Evolutionary conservation across 37 sponge, comb jelly and placozoan species (phyloP), one percentile per base, ranked within the genome.

Genomic region (Hexactinellida sp.): DNA sequence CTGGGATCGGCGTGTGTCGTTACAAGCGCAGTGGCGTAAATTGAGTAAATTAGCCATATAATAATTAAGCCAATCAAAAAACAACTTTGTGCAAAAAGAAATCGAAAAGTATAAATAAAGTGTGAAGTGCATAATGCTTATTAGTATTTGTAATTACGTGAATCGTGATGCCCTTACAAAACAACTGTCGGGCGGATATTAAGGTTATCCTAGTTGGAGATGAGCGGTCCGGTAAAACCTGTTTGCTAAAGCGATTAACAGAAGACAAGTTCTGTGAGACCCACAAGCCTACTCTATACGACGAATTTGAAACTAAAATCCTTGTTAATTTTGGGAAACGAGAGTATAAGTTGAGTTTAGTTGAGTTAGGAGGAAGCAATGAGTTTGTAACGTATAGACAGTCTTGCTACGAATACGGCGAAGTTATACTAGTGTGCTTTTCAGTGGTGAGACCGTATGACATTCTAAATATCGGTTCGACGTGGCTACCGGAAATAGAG

Each of bases 41-140:
- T n/a, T n/a, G n/a, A n/a, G n/a, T n/a, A n/a, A n/a, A 47, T 47
- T 16, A 47, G 52, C 16, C 52, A 47, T 47, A 47, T 25, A 63
- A n/a, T 5, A 63, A 32, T 63, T 63, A 63, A 63, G 76, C 76
- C 76, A 63, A 63, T 63, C 76, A 63, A 63, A 63, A n/a, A 16
- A 9, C 52, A 16, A 47, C 30, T 28, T 63, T 25, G 3, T n/a
- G 76, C 76, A 25, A n/a, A 23, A 63, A 63, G 21, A 63, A 25
- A n/a, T 63, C n/a, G n/a, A n/a, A 63, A n/a, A 63, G 76, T 10
- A 63, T 25, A n/a, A 63, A n/a, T 32, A 7, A 63, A 23, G 10
- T 5, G 47, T 16, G 13, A 41, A 41, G 47, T 41, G 13, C 13
- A 41, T 41, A 41, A 41, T 41, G 47, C 10, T 16, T 16, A 41